Base-by-base conservation (phyloP, 2,888 invertebrate genomes). In the Meghimatium bilineatum region DNA sequence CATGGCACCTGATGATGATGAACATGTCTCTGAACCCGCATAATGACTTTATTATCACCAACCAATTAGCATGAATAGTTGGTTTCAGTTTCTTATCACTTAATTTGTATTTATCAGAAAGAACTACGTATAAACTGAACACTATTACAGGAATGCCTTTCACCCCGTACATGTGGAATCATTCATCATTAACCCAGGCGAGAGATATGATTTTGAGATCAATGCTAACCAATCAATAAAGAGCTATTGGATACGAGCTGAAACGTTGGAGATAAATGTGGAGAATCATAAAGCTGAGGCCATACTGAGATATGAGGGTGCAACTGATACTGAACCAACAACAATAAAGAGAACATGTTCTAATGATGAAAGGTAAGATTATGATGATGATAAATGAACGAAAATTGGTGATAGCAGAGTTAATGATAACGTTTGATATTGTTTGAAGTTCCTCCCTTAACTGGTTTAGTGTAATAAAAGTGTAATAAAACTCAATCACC, bases 221-320 rank as follows among this genome's bases (percentile, higher is more conserved):
- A 77, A 44, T 12, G 88, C 91, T 12, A 86, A 88, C 71, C 80
- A 89, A 67, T 29, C 74, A 1, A 81, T 86, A 0, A 88, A 78
- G 1, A 90, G 89, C 75, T 92, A 91, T 82, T 91, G 91, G 91
- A 87, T 92, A 5, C 78, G 91, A 8, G 89, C 87, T 12, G 82
- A 88, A 77, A 89, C 89, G 10, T 71, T 91, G 60, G 84, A 86
- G 56, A 38, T 86, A 29, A 56, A 80, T 34, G 80, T 84, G 3
- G 17, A 56, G 26, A 76, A 84, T n/a, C 85, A 85, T 56, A 67
- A 71, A 14, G 85, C 85, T 2, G 67, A 81, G 56, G 87, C 88
- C 26, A 85, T 88, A 49, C 78, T 88, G 10, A 76, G 79, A 6
- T 88, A 88, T 52, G 32, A 82, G 6, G 85, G 86, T 1, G 72